These are phyloP conservation scores for Julus scandinavius DNA, from an alignment of 2,888 invertebrate species.

Conservation along the genomic window DNA sequence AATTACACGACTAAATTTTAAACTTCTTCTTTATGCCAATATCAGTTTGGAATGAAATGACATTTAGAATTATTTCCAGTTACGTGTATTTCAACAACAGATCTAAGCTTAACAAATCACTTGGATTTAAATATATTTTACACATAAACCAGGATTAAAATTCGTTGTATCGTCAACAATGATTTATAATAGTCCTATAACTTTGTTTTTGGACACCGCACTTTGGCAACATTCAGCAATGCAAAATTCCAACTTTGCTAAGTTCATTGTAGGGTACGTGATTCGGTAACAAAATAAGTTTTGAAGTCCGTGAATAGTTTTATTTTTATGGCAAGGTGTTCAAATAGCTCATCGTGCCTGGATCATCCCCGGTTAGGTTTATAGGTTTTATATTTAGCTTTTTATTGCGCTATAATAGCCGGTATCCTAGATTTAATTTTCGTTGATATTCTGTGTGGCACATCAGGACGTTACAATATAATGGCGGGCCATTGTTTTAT, in stretches of 20 bases:
- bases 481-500: conserved; percentile 1
- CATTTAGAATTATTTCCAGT: too few relatives aligned
- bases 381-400: conserved; percentile 32
- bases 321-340: not conserved
- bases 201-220: too few relatives aligned
- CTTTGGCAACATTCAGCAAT: too few relatives aligned
- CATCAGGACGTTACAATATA: not conserved
- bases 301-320: not conserved
- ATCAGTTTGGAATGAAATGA: too few relatives aligned
- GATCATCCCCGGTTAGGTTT: not conserved
- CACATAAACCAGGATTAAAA: too few relatives aligned
- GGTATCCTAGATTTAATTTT: not conserved
- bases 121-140: too few relatives aligned
- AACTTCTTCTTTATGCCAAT: too few relatives aligned
- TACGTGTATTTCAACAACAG: too few relatives aligned
- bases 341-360: conserved; percentile 27
- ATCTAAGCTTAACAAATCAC: too few relatives aligned
- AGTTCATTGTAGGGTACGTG: not conserved
- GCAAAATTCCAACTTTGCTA: not conserved
- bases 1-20: too few relatives aligned
- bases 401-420: not conserved
- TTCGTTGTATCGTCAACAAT: too few relatives aligned
- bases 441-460: not conserved
- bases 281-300: not conserved
- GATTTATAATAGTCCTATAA: too few relatives aligned